Conservation (phyloP, 2,113 vertebrate species). For the Anser brachyrhynchus region DNA sequence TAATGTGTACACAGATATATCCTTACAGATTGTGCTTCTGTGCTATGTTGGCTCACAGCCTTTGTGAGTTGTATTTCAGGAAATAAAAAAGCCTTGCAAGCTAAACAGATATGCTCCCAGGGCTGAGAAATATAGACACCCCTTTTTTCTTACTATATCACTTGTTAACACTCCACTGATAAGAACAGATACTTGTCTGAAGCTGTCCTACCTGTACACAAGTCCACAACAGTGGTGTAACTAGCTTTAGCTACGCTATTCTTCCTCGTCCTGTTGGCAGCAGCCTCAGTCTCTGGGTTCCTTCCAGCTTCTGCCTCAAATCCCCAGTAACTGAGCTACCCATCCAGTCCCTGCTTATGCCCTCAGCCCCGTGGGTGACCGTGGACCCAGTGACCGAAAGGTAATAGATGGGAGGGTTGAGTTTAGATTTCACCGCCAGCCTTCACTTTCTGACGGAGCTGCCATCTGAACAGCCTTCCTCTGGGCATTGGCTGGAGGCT, state of each 20-base stretch:
- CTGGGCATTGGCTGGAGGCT: background rate
- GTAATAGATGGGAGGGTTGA: background rate
- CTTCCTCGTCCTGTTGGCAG: background rate
- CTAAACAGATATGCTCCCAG: background rate
- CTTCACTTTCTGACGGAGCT: background rate
- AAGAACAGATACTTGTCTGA: background rate
- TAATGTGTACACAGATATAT: background rate
- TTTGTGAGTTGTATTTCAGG: background rate
- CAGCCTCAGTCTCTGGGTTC: background rate
- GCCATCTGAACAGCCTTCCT: background rate
- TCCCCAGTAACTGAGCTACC: background rate
- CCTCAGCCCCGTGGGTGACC: background rate
- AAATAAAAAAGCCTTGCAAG: background rate
- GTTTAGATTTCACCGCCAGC: background rate
- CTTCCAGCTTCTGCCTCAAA: background rate
- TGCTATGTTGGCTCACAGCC: background rate
- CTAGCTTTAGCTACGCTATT: background rate
- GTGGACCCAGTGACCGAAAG: fast-evolving
- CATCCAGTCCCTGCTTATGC: background rate
- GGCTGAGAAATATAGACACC: background rate
- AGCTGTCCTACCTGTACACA: background rate
- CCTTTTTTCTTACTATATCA: background rate
- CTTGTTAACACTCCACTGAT: background rate
- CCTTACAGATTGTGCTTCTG: background rate
- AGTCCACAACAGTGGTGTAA: background rate